These are phyloP conservation scores for Torymus auratus DNA, from an alignment of 2,888 invertebrate genomes.

Conservation along the genomic window DNA sequence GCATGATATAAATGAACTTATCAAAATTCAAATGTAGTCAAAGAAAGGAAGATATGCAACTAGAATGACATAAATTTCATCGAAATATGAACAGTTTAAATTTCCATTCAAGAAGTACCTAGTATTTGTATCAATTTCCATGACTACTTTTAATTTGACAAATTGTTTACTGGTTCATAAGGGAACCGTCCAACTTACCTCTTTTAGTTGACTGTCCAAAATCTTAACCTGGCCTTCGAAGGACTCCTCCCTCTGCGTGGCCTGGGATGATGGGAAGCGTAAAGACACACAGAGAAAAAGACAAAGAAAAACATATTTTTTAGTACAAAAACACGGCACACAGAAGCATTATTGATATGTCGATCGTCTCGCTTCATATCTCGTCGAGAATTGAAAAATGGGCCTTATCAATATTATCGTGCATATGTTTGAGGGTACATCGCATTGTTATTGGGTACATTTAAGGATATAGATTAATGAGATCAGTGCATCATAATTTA, in stretches of 20 bases:
- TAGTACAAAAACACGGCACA: slow-evolving; percentile 57
- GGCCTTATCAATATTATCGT: slow-evolving; percentile 8
- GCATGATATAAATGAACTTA: too few relatives aligned
- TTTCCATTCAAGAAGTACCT: too few relatives aligned
- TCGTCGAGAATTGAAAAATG: not conserved
- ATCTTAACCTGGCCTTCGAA: slow-evolving; percentile 94
- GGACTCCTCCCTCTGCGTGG: slow-evolving; percentile 96
- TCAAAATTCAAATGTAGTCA: too few relatives aligned
- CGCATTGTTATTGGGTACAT: not conserved
- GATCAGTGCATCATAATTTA: not conserved
- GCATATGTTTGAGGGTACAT: slow-evolving; percentile 17
- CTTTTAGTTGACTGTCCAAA: slow-evolving; percentile 92
- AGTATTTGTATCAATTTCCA: not conserved
- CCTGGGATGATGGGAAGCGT: slow-evolving; percentile 76
- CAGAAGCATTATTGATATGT: slow-evolving; percentile 46
- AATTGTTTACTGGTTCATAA: not conserved
- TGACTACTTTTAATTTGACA: not conserved
- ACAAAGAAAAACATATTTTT: slow-evolving; percentile 65
- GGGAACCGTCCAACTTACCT: slow-evolving; percentile 82
- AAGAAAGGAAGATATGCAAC: too few relatives aligned
- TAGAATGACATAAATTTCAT: too few relatives aligned
- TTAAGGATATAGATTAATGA: slow-evolving; percentile 31
- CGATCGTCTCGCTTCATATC: not conserved
- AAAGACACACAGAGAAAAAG: slow-evolving; percentile 72
- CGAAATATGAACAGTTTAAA: too few relatives aligned